Percentiles rank a stretch among this genome's conserved stretches.
phyloP scores from a whole-genome alignment of 2,113 vertebrate species.

The Panthera tigris region DNA sequence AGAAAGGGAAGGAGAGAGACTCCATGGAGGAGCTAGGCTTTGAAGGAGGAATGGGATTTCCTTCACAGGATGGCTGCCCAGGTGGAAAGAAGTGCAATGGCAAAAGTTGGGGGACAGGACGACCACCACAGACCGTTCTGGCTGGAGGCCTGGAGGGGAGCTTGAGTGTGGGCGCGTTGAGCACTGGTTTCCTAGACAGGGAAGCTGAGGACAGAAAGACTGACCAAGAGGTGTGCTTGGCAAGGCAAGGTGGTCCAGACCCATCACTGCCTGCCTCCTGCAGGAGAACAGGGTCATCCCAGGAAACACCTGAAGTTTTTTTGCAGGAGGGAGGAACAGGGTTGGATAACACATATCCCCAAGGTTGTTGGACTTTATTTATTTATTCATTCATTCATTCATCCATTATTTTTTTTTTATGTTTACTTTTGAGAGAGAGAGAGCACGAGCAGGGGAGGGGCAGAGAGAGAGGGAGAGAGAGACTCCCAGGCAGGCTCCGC shows the following conservation, averaged over 20 bases:
- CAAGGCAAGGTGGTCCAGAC: background rate
- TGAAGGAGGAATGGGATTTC: background rate
- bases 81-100: background rate
- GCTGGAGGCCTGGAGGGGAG: background rate
- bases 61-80: accelerated
- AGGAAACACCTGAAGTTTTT: background rate
- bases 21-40: background rate
- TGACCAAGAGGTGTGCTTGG: accelerated
- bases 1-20: no score
- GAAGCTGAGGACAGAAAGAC: background rate
- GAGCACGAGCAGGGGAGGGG: no score
- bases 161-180: background rate
- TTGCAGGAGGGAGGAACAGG: background rate
- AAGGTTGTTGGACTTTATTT: background rate
- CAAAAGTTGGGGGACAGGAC: background rate
- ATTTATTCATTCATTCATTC: no score
- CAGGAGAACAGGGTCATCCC: background rate
- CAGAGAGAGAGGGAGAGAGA: no score
- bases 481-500: no score
- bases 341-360: no score
- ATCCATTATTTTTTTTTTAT: no score
- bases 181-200: background rate
- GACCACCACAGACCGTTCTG: background rate
- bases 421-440: no score
- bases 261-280: background rate